Evolutionary conservation across 2,888 invertebrate species (phyloP), one percentile per base, ranked within the genome.

Genomic region (Melieria omissa): DNA sequence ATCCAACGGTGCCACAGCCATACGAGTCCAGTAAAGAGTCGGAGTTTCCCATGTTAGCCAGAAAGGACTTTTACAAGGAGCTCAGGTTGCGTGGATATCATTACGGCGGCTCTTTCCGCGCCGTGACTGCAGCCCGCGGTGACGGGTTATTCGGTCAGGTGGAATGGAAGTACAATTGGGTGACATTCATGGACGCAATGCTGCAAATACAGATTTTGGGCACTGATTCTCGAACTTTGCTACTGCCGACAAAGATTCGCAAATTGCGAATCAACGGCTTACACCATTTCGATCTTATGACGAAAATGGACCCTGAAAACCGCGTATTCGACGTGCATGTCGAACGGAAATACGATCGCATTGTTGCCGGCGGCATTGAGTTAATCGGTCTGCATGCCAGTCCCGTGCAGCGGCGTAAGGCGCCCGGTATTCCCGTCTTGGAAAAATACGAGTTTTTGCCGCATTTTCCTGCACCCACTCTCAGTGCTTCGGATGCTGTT

Each of bases 131-230:
- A 12, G 86, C 86, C 0, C 82, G 86, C 0, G 77, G 83, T 4
- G 86, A 87, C 76, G 86, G 87, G 0, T 69, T 81, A 0, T 82
- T 78, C 46, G 87, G 86, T 5, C 79, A 80, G 82, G 83, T 79
- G 5, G 85, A 89, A 63, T 96, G 95, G 95, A 89, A 90, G 63
- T 92, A 92, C 80, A 94, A 95, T 86, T 97, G 96, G 96, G 92
- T 94, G 6, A 90, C 94, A 4, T 95, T 95, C 85, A 90, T 97
- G 88, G 97, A 97, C 87, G 93, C 93, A 52, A 92, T 97, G 91
- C 88, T 97, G 12, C 97, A 97, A 86, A 91, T 94, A 79, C 90
- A 91, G 79, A 91, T 95, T 64, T 85, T 95, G 44, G 90, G 91
- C 49, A 89, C 91, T 72, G 91, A 92, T 76, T 90, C 91, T 1